A percentile compares a stretch with the other conserved stretches of the same genome.
Conservation (phyloP, 2,113 vertebrate genomes). For the Numida meleagris region DNA sequence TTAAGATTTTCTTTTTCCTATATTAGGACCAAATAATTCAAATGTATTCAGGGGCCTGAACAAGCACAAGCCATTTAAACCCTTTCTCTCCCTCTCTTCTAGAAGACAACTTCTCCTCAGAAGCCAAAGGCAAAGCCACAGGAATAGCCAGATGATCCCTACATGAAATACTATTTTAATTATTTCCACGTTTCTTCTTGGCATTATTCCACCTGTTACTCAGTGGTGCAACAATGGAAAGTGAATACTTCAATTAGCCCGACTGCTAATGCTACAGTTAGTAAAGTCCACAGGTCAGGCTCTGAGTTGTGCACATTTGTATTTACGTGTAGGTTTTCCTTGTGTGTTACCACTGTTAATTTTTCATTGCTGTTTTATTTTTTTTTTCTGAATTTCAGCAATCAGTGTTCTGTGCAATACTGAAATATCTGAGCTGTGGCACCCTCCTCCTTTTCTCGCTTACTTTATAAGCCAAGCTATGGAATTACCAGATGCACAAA, state of each 20-base stretch:
- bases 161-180: not conserved
- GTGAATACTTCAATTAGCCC: not conserved
- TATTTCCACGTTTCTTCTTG: not conserved
- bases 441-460: not conserved
- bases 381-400: not conserved
- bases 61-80: not conserved
- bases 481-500: not conserved
- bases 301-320: not conserved
- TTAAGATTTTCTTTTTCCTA: not conserved
- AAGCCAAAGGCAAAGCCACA: not conserved
- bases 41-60: not conserved
- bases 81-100: not conserved
- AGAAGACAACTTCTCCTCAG: not conserved
- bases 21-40: not conserved
- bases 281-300: not conserved
- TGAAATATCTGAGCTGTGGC: not conserved
- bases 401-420: not conserved
- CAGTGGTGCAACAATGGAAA: not conserved
- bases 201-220: not conserved
- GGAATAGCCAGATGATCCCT: not conserved
- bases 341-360: not conserved
- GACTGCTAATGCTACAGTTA: not conserved
- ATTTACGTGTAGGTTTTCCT: not conserved
- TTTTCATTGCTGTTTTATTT: not conserved
- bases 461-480: not conserved